Base-by-base conservation (phyloP, 2,113 vertebrate genomes). In the Thymallus thymallus region DNA sequence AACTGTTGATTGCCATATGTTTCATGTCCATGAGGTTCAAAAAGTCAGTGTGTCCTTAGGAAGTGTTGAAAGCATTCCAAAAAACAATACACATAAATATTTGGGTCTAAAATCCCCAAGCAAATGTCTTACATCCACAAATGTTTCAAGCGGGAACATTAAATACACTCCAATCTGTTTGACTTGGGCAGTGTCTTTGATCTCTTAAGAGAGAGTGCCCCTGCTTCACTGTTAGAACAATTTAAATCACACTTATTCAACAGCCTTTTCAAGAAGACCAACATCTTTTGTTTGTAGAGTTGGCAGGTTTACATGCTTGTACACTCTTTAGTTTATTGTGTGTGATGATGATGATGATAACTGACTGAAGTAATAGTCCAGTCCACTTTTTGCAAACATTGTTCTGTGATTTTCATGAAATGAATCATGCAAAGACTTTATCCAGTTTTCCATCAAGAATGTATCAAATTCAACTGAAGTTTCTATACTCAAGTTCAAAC, bases 51-150 rank as follows among this genome's bases (percentile, higher is more conserved):
- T 72, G 70, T 24, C 32, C 58, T 20, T 16, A 61, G 20, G 32
- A 62, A 45, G 58, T 22, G 56, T 30, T 61, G 58, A 72, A 62
- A 72, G 30, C 10, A 46, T 61, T 72, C 58, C 14, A 72, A 62
- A 58, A 61, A 30, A 72, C 58, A 41, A 72, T 35, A 41, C 56
- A 72, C 5, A 72, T 41, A 62, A 46, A 62, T 72, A 62, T 61
- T 72, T 60, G 58, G 58, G 58, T n/a, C n/a, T 29, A 30, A 26
- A 30, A 29, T 30, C 35, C 35, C 9, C 35, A 64, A 64, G 16
- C 62, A 7, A 10, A 6, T 13, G 62, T 41, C 10, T 10, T 41
- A 12, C 35, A 41, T 41, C 35, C 35, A 41, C 35, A 41, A 41
- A 41, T 63, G 24, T 29, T 5, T 62, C 29, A 72, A 61, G 20